Evolutionary conservation across 2,797 vertebrate genomes (phyloP), one percentile per base, ranked within the genome.

Genomic region (Ficedula albicollis): DNA sequence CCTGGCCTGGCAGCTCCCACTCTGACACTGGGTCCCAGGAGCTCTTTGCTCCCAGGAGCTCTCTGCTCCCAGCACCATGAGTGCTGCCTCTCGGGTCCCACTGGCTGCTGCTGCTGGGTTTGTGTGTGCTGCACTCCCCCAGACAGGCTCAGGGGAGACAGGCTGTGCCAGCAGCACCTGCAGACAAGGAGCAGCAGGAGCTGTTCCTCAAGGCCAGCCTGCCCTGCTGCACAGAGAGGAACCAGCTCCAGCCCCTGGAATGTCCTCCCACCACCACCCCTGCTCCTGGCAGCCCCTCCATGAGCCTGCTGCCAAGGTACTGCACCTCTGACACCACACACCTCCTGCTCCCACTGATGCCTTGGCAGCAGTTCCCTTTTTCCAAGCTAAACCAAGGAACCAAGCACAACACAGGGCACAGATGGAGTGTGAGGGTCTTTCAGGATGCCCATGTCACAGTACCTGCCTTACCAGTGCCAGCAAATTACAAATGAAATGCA

Each of bases 91-190:
- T 14, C 3, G 8, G 72, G n/a, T 29, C 21, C 1, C 29, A 1
- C 89, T 17, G 62, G 48, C 56, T 60, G 87, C 78, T 66, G 80
- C 63, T n/a, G 60, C 54, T 23, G 32, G 66, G 11, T 62, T 19
- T 25, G 44, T n/a, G 77, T 75, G 86, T 55, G 55, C 80, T 69
- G 49, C 6, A 5, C 49, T 81, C 46, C 52, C 70, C 59, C 4
- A 4, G 58, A 3, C 3, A 2, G 62, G 11, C 11, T 25, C 1
- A 3, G 5, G 14, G 7, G 44, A 34, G 46, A n/a, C 7, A 17
- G 64, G 32, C 46, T 77, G 54, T 74, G 60, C 54, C 13, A 7
- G 73, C 41, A 49, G 48, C 51, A n/a, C 36, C 9, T 16, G 21
- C 0, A 6, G 32, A 6, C 0, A 4, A 20, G 19, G 54, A 80